Conservation (phyloP, 2,113 vertebrate genomes). For the Sander lucioperca region DNA sequence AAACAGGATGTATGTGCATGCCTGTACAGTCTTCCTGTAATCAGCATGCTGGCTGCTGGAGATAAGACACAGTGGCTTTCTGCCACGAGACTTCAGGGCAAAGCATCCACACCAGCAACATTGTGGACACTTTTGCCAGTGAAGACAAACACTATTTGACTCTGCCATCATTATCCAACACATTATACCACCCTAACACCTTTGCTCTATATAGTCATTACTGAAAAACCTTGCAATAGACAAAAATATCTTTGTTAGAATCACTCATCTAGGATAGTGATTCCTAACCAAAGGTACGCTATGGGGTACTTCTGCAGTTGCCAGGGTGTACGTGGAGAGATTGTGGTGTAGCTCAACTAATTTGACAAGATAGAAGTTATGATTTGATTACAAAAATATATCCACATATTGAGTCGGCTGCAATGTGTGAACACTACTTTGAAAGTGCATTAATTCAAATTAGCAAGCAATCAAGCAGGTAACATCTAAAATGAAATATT, state of each 20-base stretch:
- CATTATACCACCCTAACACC: not conserved
- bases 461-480: not conserved
- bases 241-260: not conserved
- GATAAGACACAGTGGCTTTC: conserved; percentile 59
- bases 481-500: not conserved
- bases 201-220: not conserved
- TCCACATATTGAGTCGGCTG: not conserved
- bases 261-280: conserved; percentile 25
- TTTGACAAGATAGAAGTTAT: not conserved
- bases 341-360: not conserved
- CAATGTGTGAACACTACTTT: not conserved
- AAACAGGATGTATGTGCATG: conserved; percentile 57
- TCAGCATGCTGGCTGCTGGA: conserved; percentile 61
- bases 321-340: not conserved
- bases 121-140: conserved; percentile 1
- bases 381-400: not conserved
- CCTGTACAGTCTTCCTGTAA: conserved; percentile 55
- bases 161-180: conserved; percentile 1
- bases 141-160: not conserved
- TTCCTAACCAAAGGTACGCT: not conserved
- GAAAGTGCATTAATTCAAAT: not conserved
- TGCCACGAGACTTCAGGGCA: conserved; percentile 29
- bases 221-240: not conserved
- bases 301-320: not conserved
- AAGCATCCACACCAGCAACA: not conserved